phyloP scores from a whole-genome alignment of 2,797 vertebrate species.

The Lepilemur septentrionalis region DNA sequence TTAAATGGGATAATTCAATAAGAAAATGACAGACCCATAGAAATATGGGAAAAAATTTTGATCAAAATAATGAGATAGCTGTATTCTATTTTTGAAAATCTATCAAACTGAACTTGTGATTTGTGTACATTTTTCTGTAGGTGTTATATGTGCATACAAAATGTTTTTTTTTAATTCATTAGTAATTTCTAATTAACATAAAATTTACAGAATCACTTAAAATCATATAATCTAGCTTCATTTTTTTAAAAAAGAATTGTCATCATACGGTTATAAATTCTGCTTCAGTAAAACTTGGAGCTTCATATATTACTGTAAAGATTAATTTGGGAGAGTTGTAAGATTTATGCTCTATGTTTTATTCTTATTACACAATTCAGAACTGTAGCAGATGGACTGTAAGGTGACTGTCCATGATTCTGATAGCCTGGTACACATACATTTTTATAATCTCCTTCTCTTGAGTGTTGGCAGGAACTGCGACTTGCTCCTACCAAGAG shows the following conservation, averaged over 20 bases:
- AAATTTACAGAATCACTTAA: neutral
- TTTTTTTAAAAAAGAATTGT: neutral
- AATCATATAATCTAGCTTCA: neutral
- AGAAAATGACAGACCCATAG: neutral
- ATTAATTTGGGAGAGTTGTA: neutral
- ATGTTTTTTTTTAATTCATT: neutral
- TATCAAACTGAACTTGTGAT: neutral
- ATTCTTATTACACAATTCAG: neutral
- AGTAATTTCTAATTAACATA: neutral
- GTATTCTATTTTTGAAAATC: neutral
- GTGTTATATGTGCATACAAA: neutral
- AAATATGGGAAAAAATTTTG: neutral
- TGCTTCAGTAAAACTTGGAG: neutral
- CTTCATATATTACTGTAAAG: neutral
- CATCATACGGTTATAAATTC: neutral
- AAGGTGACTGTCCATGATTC: neutral
- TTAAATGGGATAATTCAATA: neutral
- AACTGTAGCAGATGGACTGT: neutral
- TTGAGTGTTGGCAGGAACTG: neutral
- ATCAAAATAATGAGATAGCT: neutral
- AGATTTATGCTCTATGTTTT: neutral
- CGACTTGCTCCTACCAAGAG: neutral
- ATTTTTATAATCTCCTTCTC: neutral
- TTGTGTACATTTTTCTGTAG: neutral
- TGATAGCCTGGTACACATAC: neutral